Base-by-base conservation (phyloP, 2,113 vertebrate genomes). In the Dicerorhinus sumatrensis region DNA sequence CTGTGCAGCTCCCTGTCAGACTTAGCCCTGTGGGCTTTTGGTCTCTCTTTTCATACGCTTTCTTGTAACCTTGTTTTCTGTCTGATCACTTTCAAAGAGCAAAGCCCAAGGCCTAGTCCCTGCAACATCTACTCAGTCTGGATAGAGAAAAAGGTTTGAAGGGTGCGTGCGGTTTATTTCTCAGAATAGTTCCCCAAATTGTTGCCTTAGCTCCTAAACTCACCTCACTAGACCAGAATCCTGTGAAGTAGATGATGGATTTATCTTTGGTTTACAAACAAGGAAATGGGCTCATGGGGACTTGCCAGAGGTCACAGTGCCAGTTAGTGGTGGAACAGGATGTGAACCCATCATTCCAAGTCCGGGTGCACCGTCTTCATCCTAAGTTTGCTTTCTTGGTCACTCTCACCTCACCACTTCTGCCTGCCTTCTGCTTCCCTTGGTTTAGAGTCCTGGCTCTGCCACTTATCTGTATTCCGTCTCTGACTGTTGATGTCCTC, bases 131-230 rank as follows among this genome's bases (percentile, higher is more conserved):
- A 0, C 31, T 72, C 1, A 67, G 58, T 81, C 12, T 91, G 62
- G 46, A 18, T 89, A 14, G 51, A 87, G 89, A 86, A 77, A 46
- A 86, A 25, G 33, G 29, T 77, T 48, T 79, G 51, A 93, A 18
- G n/a, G 18, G 6, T 6, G 3, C 51, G 8, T 62, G 63, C 82
- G 70, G 54, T 65, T 94, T 65, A 33, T 81, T 86, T 65, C 56
- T 93, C 62, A 88, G 67, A 76, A 20, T 83, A 75, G 23, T 93
- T 92, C 65, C 93, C 33, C 65, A 77, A 11, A 63, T 65, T 88
- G 42, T 73, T 87, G 60, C 33, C 31, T 87, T 39, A 42, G 60
- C 73, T 89, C 56, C 29, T 77, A 70, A 87, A 21, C 46, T 60
- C 25, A 62, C 36, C 58, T 62, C 29, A 46, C 29, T 65, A 60